These are phyloP conservation scores for Suncus etruscus DNA, from an alignment of 2,113 vertebrate genomes.

Conservation along the genomic window DNA sequence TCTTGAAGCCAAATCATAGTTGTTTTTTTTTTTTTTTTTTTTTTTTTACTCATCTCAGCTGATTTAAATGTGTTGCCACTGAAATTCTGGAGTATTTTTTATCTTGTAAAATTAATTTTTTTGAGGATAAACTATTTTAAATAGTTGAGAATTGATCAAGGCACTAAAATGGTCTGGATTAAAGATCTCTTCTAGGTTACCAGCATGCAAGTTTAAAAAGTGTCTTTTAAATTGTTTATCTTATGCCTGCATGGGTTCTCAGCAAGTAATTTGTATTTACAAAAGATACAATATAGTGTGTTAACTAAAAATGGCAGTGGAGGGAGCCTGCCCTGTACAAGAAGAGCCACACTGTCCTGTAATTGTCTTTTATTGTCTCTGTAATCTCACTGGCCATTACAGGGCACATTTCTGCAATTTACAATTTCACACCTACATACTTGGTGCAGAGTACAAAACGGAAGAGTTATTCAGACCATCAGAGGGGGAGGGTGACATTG, in stretches of 20 bases:
- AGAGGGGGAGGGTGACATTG: background rate
- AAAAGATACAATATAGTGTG: background rate
- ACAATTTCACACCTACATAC: conserved; percentile 10
- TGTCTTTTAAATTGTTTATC: background rate
- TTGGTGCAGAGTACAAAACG: background rate
- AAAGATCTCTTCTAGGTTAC: conserved; percentile 25
- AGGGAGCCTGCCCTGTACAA: no score
- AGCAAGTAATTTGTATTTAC: conserved; percentile 34
- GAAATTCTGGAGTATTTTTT: conserved; percentile 36
- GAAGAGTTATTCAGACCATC: background rate
- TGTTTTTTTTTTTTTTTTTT: conserved; percentile 32
- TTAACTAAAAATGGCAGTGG: background rate
- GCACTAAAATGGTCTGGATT: conserved; percentile 7
- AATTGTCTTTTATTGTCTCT: background rate
- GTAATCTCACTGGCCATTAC: conserved; percentile 3
- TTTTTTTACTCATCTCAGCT: background rate
- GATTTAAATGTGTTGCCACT: conserved; percentile 37
- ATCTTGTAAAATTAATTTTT: background rate
- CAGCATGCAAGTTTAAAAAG: background rate
- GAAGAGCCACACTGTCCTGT: background rate
- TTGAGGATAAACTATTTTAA: conserved; percentile 43
- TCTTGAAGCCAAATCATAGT: conserved; percentile 35
- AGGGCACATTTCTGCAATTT: conserved; percentile 2
- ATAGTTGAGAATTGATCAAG: conserved; percentile 47
- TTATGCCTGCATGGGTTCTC: conserved; percentile 16